These are phyloP conservation scores for Notothenia coriiceps DNA, from an alignment of 2,113 vertebrate species.

Conservation along the genomic window DNA sequence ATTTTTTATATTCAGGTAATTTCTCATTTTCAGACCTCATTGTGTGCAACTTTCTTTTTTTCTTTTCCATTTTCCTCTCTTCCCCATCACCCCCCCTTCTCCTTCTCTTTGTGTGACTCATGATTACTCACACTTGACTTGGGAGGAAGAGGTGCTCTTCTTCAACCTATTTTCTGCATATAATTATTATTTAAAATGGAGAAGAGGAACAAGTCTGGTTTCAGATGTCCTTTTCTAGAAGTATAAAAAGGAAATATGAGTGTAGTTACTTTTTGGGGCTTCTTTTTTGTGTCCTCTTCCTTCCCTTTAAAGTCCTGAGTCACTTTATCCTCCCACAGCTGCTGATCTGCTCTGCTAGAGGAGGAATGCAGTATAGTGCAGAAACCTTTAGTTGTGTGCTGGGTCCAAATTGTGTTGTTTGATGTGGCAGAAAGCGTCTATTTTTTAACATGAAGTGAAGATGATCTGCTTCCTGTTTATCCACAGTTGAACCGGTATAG, in stretches of 20 bases:
- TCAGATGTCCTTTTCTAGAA: neutral
- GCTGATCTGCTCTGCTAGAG: constrained; percentile 34
- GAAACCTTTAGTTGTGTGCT: constrained; percentile 25
- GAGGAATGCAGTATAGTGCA: constrained; percentile 24
- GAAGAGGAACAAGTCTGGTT: constrained; percentile 12
- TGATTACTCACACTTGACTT: constrained; percentile 60
- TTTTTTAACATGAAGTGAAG: neutral
- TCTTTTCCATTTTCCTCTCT: constrained; percentile 10
- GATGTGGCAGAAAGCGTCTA: neutral
- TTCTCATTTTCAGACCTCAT: neutral
- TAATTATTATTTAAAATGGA: constrained; percentile 11
- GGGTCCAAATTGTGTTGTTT: constrained; percentile 24
- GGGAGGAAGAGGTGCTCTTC: neutral
- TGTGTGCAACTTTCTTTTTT: constrained; percentile 20
- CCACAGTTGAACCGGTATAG: constrained; percentile 1
- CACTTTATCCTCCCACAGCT: constrained; percentile 36
- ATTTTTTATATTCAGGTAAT: constrained; percentile 3
- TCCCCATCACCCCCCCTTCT: neutral
- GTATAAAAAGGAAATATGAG: constrained; percentile 18
- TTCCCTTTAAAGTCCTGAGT: constrained; percentile 42
- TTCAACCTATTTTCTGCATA: constrained; percentile 10
- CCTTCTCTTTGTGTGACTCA: constrained; percentile 64
- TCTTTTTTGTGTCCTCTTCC: constrained; percentile 2
- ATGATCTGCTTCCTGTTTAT: constrained; percentile 62
- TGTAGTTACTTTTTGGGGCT: neutral